Evolutionary conservation across 1,140 invertebrate species (phyloP), one percentile per base, ranked within the genome.

Genomic region (Harlomillsia oculata): DNA sequence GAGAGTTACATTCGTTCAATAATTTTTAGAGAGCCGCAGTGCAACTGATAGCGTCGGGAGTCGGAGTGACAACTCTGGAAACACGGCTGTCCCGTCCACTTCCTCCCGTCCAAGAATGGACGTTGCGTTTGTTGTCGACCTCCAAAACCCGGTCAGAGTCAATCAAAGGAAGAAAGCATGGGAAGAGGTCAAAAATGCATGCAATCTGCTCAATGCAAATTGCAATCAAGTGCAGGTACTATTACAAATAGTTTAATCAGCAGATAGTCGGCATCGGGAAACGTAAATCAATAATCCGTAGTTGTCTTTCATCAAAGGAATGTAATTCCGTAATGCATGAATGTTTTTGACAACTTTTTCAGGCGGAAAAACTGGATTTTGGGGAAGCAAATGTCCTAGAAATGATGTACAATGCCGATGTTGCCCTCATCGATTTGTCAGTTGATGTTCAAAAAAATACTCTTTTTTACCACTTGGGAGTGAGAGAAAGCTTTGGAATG

Each of bases 401-500:
- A 62, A 85, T 80, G 67, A 89, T 89, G 72, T 97, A 98, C 72
- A 95, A 96, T 80, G 94, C 95, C 1, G 96, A 99, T 77, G 90
- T 98, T 23, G 94, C 89, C 1, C 79, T 99, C 21, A 89, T 99
- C 28, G 96, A 99, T 75, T 78, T 99, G 62, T 93, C 89, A 37
- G 75, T 95, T 41, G 81, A 89, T 67, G 70, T 86, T 29, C 93
- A 97, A 73, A 89, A 93, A 70, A 77, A 71, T 67, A 87, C 83
- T 66, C 75, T 99, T 21, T 90, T 95, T 67, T 99, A 99, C 76
- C 94, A 98, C 72, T 79, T 99, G 36, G 96, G 95, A 25, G 91
- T 99, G 1, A 75, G 96, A 52, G 95, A 99, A 72, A 97, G 91
- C 71, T 97, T 98, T 77, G 87, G 87, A 41, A 99, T 99, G 93